Base-by-base conservation (phyloP, 2,113 vertebrate species). In the Campylomormyrus numenius region DNA sequence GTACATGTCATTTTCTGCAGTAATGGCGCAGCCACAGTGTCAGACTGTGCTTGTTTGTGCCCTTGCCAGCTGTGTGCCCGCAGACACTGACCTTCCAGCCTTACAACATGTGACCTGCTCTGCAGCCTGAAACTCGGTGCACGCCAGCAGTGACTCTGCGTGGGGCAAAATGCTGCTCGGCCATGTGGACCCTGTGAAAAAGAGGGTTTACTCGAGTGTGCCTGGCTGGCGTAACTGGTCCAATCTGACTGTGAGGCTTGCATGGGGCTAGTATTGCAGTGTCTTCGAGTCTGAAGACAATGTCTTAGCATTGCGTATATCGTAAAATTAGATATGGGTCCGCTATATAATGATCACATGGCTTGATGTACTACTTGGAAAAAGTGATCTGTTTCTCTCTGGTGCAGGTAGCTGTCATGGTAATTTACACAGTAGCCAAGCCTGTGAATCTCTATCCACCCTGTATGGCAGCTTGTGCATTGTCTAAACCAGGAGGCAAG, bases 61-160 rank as follows among this genome's bases (percentile, higher is more conserved):
- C 31, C 90, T 91, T 92, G 92, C 94, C 94, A 95, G 95, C 94
- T 96, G 94, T 96, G 94, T 92, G 93, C 93, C 94, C 87, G 91
- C 93, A 94, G 93, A 94, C 93, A 95, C 95, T 95, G 94, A 95
- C 96, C 96, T 96, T 96, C 94, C 93, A 94, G 94, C 95, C 95
- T 96, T 96, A 94, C 96, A 94, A 95, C 95, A 95, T 93, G 94
- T 95, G 95, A 96, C 95, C 94, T 92, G 92, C 92, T 92, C 93
- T 90, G 93, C 94, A 95, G 95, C 94, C 94, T 49, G 92, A 96
- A 95, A 96, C 94, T 94, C 93, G 92, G 92, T 89, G 92, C 90
- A 95, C 93, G 92, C 95, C 94, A 93, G 94, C 94, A 94, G 93
- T 91, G 93, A 90, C 80, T 92, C 93, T 90, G 90, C 17, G 13